Conservation (phyloP, 2,888 invertebrate genomes). For the Caenorhabditis japonica region DNA sequence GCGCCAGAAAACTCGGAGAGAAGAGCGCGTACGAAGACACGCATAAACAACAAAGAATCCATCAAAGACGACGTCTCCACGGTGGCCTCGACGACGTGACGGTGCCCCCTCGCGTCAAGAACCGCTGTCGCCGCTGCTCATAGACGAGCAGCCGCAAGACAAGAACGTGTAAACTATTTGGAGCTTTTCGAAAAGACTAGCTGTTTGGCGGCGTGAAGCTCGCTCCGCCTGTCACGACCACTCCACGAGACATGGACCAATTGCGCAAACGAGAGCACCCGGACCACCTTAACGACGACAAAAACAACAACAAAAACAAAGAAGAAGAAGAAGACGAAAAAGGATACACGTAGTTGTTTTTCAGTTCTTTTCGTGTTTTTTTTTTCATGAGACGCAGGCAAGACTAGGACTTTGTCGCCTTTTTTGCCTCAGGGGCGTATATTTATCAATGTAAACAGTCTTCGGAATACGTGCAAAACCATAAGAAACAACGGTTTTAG, state of each 20-base stretch:
- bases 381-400: constrained; percentile 36
- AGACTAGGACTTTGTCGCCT: too few relatives aligned
- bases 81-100: constrained; percentile 29
- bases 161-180: constrained; percentile 33
- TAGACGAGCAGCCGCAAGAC: neutral
- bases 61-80: constrained; percentile 29
- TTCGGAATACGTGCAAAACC: too few relatives aligned
- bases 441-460: too few relatives aligned
- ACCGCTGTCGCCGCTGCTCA: constrained; percentile 5
- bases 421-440: too few relatives aligned
- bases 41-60: constrained; percentile 30
- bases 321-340: constrained; percentile 20
- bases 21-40: constrained; percentile 4
- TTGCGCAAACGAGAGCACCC: too few relatives aligned
- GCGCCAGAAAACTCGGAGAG: constrained; percentile 31
- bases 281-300: too few relatives aligned
- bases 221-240: constrained; percentile 40
- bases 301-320: constrained; percentile 41
- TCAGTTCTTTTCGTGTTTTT: constrained; percentile 8
- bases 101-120: constrained; percentile 35
- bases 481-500: too few relatives aligned
- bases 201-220: constrained; percentile 23
- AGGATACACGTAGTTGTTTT: constrained; percentile 3
- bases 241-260: constrained; percentile 24
- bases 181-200: constrained; percentile 10